Evolutionary conservation across 35 echinoderm and acorn worm species (phyloP).

Genomic region (Ptychodera flava): DNA sequence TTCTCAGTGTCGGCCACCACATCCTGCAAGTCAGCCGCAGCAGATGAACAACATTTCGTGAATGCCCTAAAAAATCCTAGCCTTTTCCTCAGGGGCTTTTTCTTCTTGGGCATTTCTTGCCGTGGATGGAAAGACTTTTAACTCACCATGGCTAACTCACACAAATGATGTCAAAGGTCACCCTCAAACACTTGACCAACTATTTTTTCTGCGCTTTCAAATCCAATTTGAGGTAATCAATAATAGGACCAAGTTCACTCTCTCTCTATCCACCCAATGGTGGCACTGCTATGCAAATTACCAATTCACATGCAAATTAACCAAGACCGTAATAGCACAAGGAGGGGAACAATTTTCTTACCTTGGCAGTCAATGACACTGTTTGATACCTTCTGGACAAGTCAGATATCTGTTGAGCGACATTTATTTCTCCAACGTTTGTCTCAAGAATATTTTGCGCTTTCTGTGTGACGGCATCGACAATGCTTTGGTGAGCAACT

Average conservation of each 20-base stretch:
- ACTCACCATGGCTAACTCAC: not conserved
- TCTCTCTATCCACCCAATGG: too few species aligned
- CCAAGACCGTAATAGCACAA: conserved; percentile 8
- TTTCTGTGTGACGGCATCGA: conserved; percentile 19
- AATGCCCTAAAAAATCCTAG: not conserved
- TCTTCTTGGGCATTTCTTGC: not conserved
- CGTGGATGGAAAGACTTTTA: not conserved
- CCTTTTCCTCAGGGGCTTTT: not conserved
- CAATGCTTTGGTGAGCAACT: not conserved
- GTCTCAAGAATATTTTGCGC: conserved; percentile 14
- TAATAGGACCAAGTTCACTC: not conserved
- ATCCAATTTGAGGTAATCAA: not conserved
- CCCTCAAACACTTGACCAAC: not conserved
- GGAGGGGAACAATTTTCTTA: conserved; percentile 14
- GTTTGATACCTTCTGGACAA: conserved; percentile 17
- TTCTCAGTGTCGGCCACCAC: not conserved
- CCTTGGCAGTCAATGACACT: conserved; percentile 18
- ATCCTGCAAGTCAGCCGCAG: not conserved
- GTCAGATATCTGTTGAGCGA: conserved; percentile 4
- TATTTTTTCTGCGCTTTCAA: not conserved
- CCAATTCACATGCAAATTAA: not conserved
- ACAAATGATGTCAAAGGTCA: not conserved
- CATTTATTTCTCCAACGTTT: conserved; percentile 23
- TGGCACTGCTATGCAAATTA: not conserved
- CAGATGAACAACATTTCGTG: not conserved